Evolutionary conservation across 1,140 invertebrate genomes (phyloP), one percentile per base, ranked within the genome.

Genomic region (Anoplolepis gracilipes): DNA sequence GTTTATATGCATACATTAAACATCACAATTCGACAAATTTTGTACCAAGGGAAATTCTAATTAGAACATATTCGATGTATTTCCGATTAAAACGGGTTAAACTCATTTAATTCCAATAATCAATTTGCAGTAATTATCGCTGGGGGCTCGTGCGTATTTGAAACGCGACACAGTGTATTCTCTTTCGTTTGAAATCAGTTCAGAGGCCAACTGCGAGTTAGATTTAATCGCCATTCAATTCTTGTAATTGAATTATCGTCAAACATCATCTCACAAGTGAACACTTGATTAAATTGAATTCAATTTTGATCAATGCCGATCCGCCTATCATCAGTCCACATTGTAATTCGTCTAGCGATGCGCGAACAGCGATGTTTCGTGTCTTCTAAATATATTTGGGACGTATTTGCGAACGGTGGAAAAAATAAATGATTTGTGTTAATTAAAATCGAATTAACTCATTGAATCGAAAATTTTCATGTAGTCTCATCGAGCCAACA

Each of bases 221-320:
- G 25, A 73, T 62, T 59, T 69, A 59, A 73, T 82, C 67, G 67
- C 25, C 36, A 39, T 72, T 72, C 33, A 42, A 82, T 82, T 82
- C 78, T 82, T 72, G 67, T 53, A 73, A 82, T 82, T 67, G 39
- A 72, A 59, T 53, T 39, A 81, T 49, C 57, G 59, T 59, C 22
- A 57, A 78, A 72, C n/a, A 1, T 4, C 16, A 36, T 42, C 53
- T 73, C 36, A 13, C 53, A 53, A 70, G 65, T 57, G 36, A 72
- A 39, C 67, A 72, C 78, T 82, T 82, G 59, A 82, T 82, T 82
- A 82, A 82, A 59, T 19, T 59, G 78, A 72, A 72, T 82, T 72
- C 67, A 73, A 82, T 82, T 82, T 79, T 25, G 46, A 46, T 11
- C 28, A 36, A 30, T 28, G 30, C 33, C 49, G 49, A 59, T 11